Evolutionary conservation across 2,113 vertebrate species (phyloP).

Genomic region (Forbesichthys papilliferus): DNA sequence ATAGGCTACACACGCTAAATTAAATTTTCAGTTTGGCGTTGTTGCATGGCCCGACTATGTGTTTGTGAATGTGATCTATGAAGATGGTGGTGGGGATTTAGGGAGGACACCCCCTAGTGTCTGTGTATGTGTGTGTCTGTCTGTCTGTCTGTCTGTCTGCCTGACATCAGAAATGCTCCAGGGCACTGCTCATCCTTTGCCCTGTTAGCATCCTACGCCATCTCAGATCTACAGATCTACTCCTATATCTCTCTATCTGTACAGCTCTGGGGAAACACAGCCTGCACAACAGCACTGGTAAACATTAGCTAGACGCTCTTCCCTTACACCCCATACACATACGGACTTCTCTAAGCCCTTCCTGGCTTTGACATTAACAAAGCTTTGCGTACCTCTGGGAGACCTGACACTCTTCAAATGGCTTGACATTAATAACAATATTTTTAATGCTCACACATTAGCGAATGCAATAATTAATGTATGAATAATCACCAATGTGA

Average conservation of each 20-base stretch:
- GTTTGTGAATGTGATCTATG: constrained; percentile 69
- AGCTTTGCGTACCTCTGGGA: constrained; percentile 42
- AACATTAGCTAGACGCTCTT: constrained; percentile 23
- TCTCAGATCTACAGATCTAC: constrained; percentile 36
- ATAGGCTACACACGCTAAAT: constrained; percentile 69
- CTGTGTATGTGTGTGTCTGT: constrained; percentile 3
- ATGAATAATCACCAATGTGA: constrained; percentile 88
- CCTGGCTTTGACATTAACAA: constrained; percentile 44
- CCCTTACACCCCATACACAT: constrained; percentile 12
- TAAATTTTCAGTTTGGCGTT: constrained; percentile 67
- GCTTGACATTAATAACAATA: constrained; percentile 83
- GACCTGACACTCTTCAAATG: constrained; percentile 61
- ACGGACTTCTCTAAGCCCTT: background rate
- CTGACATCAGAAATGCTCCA: constrained; percentile 47
- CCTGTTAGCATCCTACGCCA: constrained; percentile 50
- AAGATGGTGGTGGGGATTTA: constrained; percentile 46
- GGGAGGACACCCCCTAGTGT: constrained; percentile 1
- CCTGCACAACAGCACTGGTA: constrained; percentile 38
- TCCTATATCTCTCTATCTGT: constrained; percentile 40
- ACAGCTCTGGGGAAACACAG: constrained; percentile 38
- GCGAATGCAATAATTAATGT: constrained; percentile 85
- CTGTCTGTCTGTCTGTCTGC: constrained; percentile 2
- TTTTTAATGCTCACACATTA: constrained; percentile 83
- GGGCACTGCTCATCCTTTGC: constrained; percentile 47
- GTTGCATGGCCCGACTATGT: constrained; percentile 70